A percentile compares a stretch with the other conserved stretches of the same genome.
Evolutionary conservation across 2,888 invertebrate species (phyloP).

Genomic region (Hydraecia micacea): DNA sequence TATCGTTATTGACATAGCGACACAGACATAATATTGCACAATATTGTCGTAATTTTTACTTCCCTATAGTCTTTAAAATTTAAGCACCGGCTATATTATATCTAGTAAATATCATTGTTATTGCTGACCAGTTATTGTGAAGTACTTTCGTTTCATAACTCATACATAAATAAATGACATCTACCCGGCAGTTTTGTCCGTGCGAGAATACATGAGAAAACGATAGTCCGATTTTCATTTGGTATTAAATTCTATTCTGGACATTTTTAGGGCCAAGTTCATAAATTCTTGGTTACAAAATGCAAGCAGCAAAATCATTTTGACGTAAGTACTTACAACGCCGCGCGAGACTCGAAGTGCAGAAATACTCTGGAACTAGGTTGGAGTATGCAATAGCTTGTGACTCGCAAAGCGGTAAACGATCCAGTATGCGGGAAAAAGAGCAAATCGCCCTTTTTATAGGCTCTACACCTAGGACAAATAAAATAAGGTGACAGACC

Average conservation of each 20-base stretch:
- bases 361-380: too few species aligned
- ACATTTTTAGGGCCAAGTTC: neutral
- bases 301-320: too few species aligned
- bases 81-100: neutral
- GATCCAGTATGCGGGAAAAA: too few species aligned
- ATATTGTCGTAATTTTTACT: neutral
- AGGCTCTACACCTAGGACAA: too few species aligned
- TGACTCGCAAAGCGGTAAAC: too few species aligned
- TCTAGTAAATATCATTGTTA: conserved; percentile 2
- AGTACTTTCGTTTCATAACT: conserved; percentile 2
- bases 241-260: neutral
- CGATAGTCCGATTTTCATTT: neutral
- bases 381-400: too few species aligned
- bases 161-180: too few species aligned
- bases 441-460: too few species aligned
- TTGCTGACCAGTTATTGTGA: neutral
- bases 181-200: neutral
- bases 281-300: too few species aligned
- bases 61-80: neutral
- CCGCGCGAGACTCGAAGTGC: too few species aligned
- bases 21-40: conserved; percentile 3
- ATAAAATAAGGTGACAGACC: too few species aligned
- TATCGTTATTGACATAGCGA: neutral
- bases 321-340: too few species aligned
- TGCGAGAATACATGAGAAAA: neutral